Evolutionary conservation across 64 coral and sea anemone genomes (phyloP), one percentile per base, ranked within the genome.

Genomic region (Platygyra sinensis): DNA sequence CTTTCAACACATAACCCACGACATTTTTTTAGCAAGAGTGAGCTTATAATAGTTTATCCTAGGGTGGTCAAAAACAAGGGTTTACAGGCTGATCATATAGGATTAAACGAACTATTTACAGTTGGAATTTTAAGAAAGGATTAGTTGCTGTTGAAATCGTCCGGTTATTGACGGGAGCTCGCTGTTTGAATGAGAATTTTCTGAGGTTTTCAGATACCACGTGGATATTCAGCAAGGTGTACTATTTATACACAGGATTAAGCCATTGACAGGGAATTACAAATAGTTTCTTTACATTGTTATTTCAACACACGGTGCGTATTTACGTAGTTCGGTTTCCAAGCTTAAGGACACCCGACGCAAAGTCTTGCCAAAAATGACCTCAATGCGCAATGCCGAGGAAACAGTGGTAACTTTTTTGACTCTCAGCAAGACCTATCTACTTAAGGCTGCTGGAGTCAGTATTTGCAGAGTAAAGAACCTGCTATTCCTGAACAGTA

Each of bases 171-270:
- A 27, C 25, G 65, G 22, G 20, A 69, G 22, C 25, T 69, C 65
- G 25, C 65, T 27, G 65, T 69, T 69, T 69, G 65, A 69, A 27
- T 69, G 65, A 69, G 65, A 69, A 69, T 69, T 24, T 69, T 69
- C 65, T 24, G 25, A 69, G n/a, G 65, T 69, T 25, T 69, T 69
- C 7, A 25, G 65, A n/a, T 69, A 69, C 63, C 63, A 20, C 63
- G 63, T 67, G 63, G 24, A 67, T 67, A 25, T 67, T 67, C 24
- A 67, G 63, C 63, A 24, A 25, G 20, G 22, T 11, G 10, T 69
- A 2, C 9, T 69, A 69, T 25, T 69, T 69, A 27, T 27, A 69
- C 22, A 69, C 65, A 27, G 22, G 65, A 69, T 69, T 27, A 69
- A 27, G 24, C n/a, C 4, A n/a, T 69, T 69, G 54, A 69, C 22